A percentile compares a stretch with the other conserved stretches of the same genome.
Evolutionary conservation across 2,113 vertebrate genomes (phyloP).

Genomic region (Dermatemys mawii): DNA sequence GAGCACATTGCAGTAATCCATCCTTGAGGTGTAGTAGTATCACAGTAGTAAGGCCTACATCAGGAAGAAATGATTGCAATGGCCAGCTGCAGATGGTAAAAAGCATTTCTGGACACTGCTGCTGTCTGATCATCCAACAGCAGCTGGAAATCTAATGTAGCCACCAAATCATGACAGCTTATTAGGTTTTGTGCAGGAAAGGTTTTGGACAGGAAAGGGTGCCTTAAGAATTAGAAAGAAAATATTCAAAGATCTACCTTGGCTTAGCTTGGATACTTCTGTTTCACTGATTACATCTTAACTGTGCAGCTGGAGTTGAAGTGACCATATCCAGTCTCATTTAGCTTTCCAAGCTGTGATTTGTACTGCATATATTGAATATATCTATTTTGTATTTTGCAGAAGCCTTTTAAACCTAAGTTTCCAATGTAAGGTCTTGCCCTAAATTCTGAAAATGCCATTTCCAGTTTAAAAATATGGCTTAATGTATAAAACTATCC

Average conservation of each 20-base stretch:
- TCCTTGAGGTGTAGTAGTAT: rapidly evolving
- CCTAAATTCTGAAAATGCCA: not conserved
- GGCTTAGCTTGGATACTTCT: not conserved
- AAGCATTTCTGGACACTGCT: not conserved
- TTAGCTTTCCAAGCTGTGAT: not conserved
- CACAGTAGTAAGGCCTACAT: rapidly evolving
- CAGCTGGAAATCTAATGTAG: not conserved
- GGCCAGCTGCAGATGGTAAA: not conserved
- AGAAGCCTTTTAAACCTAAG: not conserved
- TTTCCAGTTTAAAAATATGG: not conserved
- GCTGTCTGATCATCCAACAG: not conserved
- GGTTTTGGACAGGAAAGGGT: not conserved
- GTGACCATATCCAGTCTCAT: not conserved
- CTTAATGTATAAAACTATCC: not conserved
- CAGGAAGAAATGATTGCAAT: not conserved
- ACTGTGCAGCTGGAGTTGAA: not conserved
- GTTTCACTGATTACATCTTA: not conserved
- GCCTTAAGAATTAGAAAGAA: not conserved
- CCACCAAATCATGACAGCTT: not conserved
- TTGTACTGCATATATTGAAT: not conserved
- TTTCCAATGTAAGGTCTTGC: not conserved
- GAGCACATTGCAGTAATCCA: not conserved
- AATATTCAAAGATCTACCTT: not conserved
- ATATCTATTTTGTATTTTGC: not conserved
- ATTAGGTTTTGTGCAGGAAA: not conserved